These are phyloP conservation scores for Gouania willdenowi DNA, from an alignment of 2,797 vertebrate species.

Conservation along the genomic window DNA sequence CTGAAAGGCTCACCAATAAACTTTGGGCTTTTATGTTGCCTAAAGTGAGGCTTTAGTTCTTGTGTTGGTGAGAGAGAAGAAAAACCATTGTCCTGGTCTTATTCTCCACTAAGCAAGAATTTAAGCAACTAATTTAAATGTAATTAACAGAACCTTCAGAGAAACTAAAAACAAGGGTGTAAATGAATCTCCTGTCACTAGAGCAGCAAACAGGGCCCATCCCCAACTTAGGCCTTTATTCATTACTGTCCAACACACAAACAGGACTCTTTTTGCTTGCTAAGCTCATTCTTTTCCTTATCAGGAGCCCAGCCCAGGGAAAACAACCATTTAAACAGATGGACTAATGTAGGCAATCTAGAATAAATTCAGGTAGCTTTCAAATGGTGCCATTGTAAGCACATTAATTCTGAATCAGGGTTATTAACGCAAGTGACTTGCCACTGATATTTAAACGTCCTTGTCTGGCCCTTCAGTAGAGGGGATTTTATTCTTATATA, in stretches of 20 bases:
- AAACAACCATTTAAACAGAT: conserved; percentile 55
- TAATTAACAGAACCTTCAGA: conserved; percentile 69
- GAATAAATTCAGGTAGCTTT: conserved; percentile 60
- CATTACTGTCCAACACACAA: conserved; percentile 73
- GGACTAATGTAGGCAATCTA: conserved; percentile 54
- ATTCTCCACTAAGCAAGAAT: conserved; percentile 53
- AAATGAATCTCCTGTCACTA: conserved; percentile 73
- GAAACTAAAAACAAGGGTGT: conserved; percentile 63
- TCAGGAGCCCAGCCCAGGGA: conserved; percentile 49
- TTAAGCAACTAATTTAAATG: conserved; percentile 78
- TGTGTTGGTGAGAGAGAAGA: too few relatives aligned
- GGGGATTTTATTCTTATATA: conserved; percentile 53
- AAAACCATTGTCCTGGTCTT: conserved; percentile 45
- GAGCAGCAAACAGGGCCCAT: conserved; percentile 60
- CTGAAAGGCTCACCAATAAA: conserved; percentile 18
- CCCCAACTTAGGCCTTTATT: conserved; percentile 68
- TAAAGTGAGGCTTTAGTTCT: conserved; percentile 13
- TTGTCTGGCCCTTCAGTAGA: conserved; percentile 29
- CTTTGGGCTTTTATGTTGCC: conserved; percentile 1
- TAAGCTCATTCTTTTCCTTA: conserved; percentile 61
- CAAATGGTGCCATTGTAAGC: conserved; percentile 48
- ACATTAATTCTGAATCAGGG: conserved; percentile 60
- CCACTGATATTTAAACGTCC: conserved; percentile 38
- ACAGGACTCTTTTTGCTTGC: conserved; percentile 57
- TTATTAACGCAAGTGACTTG: conserved; percentile 54